phyloP scores from a whole-genome alignment of 2,797 vertebrate species.

The Balearica regulorum region DNA sequence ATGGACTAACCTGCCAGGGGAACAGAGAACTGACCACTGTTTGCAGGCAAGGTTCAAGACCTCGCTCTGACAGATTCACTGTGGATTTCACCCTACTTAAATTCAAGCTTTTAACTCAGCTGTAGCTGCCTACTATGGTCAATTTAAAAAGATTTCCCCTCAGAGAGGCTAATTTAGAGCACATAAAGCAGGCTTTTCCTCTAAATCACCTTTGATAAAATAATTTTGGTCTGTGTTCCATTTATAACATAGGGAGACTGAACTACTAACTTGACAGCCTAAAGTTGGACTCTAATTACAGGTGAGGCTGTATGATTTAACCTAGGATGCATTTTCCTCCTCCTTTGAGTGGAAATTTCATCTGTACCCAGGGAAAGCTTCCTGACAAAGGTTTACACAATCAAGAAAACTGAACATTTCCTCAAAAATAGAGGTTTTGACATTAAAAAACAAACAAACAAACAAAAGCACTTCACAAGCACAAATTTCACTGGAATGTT shows the following conservation, averaged over 20 bases:
- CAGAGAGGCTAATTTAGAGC: slow-evolving; percentile 3
- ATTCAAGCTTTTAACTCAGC: neutral
- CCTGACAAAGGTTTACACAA: neutral
- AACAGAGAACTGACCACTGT: neutral
- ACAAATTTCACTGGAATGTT: neutral
- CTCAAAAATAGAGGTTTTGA: neutral
- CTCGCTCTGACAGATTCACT: neutral
- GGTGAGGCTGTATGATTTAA: neutral
- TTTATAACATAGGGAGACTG: neutral
- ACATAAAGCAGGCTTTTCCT: neutral
- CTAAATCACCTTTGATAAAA: slow-evolving; percentile 14
- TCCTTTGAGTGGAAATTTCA: neutral
- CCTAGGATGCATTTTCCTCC: neutral
- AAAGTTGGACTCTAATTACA: neutral
- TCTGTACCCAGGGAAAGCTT: neutral
- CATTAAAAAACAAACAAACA: neutral
- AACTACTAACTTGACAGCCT: neutral
- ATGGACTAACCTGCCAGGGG: neutral
- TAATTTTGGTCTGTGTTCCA: neutral
- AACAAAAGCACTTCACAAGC: neutral
- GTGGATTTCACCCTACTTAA: neutral
- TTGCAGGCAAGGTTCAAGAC: neutral
- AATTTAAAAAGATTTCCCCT: neutral
- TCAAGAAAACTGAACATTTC: neutral
- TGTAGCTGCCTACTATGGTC: neutral